Conservation (phyloP, 2,797 vertebrate genomes). For the Emys orbicularis region DNA sequence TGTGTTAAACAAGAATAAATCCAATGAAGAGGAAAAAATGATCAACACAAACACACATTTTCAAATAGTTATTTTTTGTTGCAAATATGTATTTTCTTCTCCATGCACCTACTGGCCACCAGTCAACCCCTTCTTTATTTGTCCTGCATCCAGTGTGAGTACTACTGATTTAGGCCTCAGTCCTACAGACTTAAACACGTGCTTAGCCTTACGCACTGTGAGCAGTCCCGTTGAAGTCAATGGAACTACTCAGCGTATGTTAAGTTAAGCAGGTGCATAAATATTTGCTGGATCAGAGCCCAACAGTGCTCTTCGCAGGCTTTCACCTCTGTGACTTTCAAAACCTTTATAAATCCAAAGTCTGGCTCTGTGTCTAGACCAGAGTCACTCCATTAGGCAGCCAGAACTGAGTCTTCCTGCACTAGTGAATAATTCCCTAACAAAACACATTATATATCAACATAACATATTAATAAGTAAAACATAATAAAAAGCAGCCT, state of each 20-base stretch:
- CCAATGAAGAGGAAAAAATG: not conserved
- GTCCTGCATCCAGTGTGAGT: not conserved
- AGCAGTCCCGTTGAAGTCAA: fast-evolving
- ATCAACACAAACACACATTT: not conserved
- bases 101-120: not conserved
- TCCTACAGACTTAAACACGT: not conserved
- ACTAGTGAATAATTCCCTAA: not conserved
- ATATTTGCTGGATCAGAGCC: not conserved
- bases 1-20: not conserved
- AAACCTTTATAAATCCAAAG: not conserved
- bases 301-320: not conserved
- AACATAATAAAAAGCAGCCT: not conserved
- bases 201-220: fast-evolving
- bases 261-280: fast-evolving
- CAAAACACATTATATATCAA: not conserved
- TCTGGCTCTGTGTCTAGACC: not conserved
- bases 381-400: not conserved
- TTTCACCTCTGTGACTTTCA: not conserved
- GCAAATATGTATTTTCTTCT: not conserved
- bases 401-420: not conserved
- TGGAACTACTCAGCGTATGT: fast-evolving
- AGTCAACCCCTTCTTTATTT: not conserved
- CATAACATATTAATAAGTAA: not conserved
- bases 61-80: fast-evolving
- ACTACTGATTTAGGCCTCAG: not conserved